Evolutionary conservation across 1,140 invertebrate genomes (phyloP).

Genomic region (Leptinotarsa undecemlineata): DNA sequence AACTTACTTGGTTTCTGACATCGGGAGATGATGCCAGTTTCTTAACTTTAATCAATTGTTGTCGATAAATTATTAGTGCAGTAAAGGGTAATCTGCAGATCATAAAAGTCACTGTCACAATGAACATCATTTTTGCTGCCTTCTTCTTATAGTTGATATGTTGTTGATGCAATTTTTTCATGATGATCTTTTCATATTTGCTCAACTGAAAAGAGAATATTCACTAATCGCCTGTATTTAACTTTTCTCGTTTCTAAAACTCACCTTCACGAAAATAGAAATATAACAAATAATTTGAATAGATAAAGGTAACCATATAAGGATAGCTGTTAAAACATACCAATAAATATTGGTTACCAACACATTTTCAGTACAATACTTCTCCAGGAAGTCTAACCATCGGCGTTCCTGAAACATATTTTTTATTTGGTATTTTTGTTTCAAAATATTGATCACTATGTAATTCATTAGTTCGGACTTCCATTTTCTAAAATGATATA

Average conservation of each 20-base stretch:
- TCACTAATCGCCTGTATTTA: neutral
- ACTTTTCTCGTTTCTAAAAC: neutral
- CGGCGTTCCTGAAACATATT: conserved; percentile 61
- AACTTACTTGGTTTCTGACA: conserved; percentile 52
- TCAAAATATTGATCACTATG: neutral
- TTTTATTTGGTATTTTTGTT: neutral
- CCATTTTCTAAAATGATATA: too few relatives aligned
- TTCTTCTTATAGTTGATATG: conserved; percentile 65
- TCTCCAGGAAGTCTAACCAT: conserved; percentile 72
- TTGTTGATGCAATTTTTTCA: conserved; percentile 60
- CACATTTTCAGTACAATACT: conserved; percentile 69
- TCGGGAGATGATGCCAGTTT: conserved; percentile 25
- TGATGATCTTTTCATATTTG: conserved; percentile 62
- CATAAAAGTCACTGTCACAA: conserved; percentile 68
- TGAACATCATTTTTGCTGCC: conserved; percentile 71
- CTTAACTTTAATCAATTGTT: conserved; percentile 56
- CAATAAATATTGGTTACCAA: conserved; percentile 69
- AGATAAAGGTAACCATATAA: conserved; percentile 72
- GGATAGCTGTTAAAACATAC: conserved; percentile 69
- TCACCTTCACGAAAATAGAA: conserved; percentile 67
- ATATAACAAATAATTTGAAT: conserved; percentile 71
- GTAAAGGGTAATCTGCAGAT: conserved; percentile 73
- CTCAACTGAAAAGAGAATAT: conserved; percentile 58
- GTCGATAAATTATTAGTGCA: conserved; percentile 65
- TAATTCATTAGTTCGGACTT: neutral